These are phyloP conservation scores for Lemur catta DNA, from an alignment of 2,797 vertebrate genomes.

Conservation along the genomic window DNA sequence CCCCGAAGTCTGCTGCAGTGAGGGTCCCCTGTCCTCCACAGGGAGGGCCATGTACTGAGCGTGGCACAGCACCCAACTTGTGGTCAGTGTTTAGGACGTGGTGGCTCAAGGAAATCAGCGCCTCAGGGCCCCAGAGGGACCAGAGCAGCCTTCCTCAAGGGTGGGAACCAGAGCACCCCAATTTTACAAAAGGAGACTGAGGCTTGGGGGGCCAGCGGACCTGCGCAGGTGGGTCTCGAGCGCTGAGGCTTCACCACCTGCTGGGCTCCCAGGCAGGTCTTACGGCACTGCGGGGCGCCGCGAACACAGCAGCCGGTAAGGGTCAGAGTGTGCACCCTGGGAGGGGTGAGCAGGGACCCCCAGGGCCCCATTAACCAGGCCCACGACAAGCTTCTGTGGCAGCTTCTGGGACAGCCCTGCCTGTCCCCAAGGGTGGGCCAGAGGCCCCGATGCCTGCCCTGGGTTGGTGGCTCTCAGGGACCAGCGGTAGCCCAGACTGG, in stretches of 20 bases:
- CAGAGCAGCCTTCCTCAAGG: rapidly evolving
- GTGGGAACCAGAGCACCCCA: rapidly evolving
- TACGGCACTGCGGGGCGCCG: rapidly evolving
- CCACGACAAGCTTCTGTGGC: not conserved
- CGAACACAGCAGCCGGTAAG: no score
- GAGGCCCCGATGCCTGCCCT: not conserved
- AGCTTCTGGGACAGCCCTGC: not conserved
- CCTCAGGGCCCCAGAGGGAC: not conserved
- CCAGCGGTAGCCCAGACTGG: not conserved
- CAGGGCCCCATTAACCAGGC: not conserved
- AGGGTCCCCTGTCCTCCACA: no score
- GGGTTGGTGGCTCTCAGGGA: not conserved
- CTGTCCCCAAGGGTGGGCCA: no score
- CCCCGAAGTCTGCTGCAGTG: not conserved
- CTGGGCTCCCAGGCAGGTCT: rapidly evolving
- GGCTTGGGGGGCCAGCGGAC: not conserved
- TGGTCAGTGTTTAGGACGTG: not conserved
- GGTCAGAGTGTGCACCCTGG: no score
- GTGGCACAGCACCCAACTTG: rapidly evolving
- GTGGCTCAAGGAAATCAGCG: not conserved
- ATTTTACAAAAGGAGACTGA: not conserved
- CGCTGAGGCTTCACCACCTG: rapidly evolving
- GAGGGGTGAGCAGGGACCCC: not conserved
- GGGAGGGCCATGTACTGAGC: not conserved
- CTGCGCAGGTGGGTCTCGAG: rapidly evolving